Evolutionary conservation across 2,888 invertebrate species (phyloP).

Genomic region (Druceiella hillmani): DNA sequence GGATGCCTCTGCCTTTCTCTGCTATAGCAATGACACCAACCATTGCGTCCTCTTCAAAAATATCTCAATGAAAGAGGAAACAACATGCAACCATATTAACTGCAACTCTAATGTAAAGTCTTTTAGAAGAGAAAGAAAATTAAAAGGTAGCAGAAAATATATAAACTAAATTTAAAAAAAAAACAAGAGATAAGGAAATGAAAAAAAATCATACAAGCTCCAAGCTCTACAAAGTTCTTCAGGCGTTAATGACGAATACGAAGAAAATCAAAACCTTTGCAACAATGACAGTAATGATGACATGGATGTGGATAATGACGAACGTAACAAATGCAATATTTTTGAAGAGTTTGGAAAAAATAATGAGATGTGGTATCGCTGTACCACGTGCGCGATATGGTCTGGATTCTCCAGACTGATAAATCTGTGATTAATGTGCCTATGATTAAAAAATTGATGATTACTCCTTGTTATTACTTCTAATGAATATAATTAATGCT

Average conservation of each 20-base stretch:
- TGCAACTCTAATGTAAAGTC: too few relatives aligned
- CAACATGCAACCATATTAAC: conserved; percentile 20
- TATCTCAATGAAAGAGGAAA: conserved; percentile 20
- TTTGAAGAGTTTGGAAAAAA: conserved; percentile 26
- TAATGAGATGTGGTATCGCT: too few relatives aligned
- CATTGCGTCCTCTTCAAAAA: conserved; percentile 23
- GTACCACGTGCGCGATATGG: conserved; percentile 26
- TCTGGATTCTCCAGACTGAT: conserved; percentile 25
- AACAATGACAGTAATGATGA: conserved; percentile 20
- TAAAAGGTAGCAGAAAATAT: conserved; percentile 20
- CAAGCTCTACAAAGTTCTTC: conserved; percentile 22
- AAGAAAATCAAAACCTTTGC: conserved; percentile 18
- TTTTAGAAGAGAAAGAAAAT: conserved; percentile 22
- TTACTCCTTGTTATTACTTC: conserved; percentile 14
- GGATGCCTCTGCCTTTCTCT: conserved; percentile 23
- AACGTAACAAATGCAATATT: conserved; percentile 20
- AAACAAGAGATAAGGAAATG: conserved; percentile 21
- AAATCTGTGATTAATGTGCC: too few relatives aligned
- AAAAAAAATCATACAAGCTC: conserved; percentile 21
- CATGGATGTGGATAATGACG: conserved; percentile 21
- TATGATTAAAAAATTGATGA: conserved; percentile 17
- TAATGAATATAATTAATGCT: conserved; percentile 17
- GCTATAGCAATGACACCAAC: conserved; percentile 24
- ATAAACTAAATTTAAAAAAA: conserved; percentile 19
- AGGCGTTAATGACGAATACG: conserved; percentile 21